Base-by-base conservation (phyloP, 2,888 invertebrate species). In the Nomada lathburiana region DNA sequence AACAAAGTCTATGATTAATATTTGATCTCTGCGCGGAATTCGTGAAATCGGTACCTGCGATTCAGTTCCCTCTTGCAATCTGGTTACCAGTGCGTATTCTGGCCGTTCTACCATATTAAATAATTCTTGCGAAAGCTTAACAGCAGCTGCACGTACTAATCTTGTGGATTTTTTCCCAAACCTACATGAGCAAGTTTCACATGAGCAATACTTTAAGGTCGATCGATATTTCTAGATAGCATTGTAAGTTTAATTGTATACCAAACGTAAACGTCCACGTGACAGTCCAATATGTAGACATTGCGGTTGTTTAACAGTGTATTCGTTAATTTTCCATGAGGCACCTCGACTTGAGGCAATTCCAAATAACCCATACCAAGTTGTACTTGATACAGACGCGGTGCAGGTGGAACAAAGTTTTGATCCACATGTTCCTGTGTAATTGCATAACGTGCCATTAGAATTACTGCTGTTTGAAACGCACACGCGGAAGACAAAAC, bases 301-400 rank as follows among this genome's bases (percentile, higher is more conserved):
- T 98, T 97, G 92, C 98, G 97, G 81, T 98, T 98, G 89, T 97
- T 96, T 69, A 99, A 95, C 87, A 98, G 95, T 0, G 96, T 96
- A 89, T 98, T 96, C 0, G 95, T 95, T 9, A 99, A 95, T 90
- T 97, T 97, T 80, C 96, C 96, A 85, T 97, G 96, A 0, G 97
- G 96, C 55, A 97, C 95, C 93, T 97, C 97, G 5, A 97, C 98
- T 95, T 99, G 99, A 3, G 99, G 99, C 89, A 99, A 95, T 94
- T 99, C 99, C 89, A 99, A 94, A 94, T 99, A 99, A 0, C 99
- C 99, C 98, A 99, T 99, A 64, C 99, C 99, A 18, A 99, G 95
- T 91, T 98, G 98, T 73, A 99, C 98, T 94, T 98, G 97, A 94
- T 99, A 99, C 73, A 99, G 94, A 7, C 98, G 96, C 0, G 98